These are phyloP conservation scores for Lasioglossum albipes DNA, from an alignment of 1,140 invertebrate genomes.

Conservation along the genomic window DNA sequence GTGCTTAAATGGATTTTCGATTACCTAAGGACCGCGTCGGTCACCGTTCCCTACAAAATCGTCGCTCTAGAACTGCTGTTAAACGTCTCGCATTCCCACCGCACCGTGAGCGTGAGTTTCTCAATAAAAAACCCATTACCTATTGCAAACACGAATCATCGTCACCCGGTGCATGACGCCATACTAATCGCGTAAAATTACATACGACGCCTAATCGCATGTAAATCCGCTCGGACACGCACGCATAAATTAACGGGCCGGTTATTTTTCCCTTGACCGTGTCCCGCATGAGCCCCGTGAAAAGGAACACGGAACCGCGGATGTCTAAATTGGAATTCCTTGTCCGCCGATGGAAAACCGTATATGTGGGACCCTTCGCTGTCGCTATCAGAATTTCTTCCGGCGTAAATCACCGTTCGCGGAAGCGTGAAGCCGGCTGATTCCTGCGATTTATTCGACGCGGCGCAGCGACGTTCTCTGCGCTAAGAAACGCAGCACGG, in stretches of 20 bases:
- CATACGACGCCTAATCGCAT: background rate
- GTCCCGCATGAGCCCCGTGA: background rate
- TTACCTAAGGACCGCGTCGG: too few relatives aligned
- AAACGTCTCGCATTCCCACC: too few relatives aligned
- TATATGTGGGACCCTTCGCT: background rate
- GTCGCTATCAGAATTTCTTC: conserved; percentile 27
- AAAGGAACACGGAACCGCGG: background rate
- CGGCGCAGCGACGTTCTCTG: background rate
- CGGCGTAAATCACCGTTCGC: conserved; percentile 22
- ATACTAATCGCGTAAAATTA: background rate
- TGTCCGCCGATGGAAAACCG: conserved; percentile 29
- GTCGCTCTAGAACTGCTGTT: too few relatives aligned
- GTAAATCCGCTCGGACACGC: background rate
- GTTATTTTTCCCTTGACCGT: background rate
- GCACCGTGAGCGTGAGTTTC: background rate
- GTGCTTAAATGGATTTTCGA: too few relatives aligned
- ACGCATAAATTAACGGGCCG: conserved; percentile 16
- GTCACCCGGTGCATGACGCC: background rate
- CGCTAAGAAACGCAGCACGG: background rate
- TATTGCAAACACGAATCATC: background rate
- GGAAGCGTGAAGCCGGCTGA: conserved; percentile 15
- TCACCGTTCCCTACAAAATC: too few relatives aligned
- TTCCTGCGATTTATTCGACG: conserved; percentile 28
- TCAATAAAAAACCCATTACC: background rate
- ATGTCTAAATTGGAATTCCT: conserved; percentile 45